Evolutionary conservation across 2,888 invertebrate genomes (phyloP).

Genomic region (Macrosiphum euphorbiae): DNA sequence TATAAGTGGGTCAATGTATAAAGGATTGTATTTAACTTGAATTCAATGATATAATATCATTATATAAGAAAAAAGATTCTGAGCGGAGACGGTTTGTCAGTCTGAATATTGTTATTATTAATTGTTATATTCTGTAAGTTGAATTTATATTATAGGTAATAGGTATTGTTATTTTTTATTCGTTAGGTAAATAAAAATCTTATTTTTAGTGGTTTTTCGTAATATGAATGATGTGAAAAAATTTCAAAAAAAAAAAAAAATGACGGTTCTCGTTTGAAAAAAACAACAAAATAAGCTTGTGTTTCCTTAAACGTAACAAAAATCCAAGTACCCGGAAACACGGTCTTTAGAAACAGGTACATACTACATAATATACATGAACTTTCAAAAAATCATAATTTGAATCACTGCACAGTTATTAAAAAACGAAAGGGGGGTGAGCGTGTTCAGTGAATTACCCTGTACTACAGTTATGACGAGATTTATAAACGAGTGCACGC

Average conservation of each 20-base stretch:
- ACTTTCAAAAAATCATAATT: not conserved
- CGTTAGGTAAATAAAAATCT: too few relatives aligned
- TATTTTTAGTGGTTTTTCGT: too few relatives aligned
- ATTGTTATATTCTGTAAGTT: too few relatives aligned
- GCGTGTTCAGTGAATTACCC: not conserved
- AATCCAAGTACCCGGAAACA: not conserved
- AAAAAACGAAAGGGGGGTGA: not conserved
- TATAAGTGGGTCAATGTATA: too few relatives aligned
- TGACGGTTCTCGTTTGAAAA: not conserved
- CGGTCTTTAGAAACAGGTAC: not conserved
- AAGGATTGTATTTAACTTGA: too few relatives aligned
- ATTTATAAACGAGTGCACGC: slow-evolving; percentile 3
- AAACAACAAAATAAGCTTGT: not conserved
- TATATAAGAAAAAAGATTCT: too few relatives aligned
- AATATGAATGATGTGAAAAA: too few relatives aligned
- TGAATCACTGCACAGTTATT: not conserved
- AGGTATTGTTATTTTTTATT: too few relatives aligned
- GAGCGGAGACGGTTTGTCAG: too few relatives aligned
- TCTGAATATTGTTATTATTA: too few relatives aligned
- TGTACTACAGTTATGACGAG: not conserved
- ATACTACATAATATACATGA: not conserved
- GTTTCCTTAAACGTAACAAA: not conserved
- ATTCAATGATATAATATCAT: too few relatives aligned
- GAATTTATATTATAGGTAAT: too few relatives aligned
- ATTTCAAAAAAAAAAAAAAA: not conserved